Base-by-base conservation (phyloP, 2,113 vertebrate genomes). In the Bubo blakistoni region DNA sequence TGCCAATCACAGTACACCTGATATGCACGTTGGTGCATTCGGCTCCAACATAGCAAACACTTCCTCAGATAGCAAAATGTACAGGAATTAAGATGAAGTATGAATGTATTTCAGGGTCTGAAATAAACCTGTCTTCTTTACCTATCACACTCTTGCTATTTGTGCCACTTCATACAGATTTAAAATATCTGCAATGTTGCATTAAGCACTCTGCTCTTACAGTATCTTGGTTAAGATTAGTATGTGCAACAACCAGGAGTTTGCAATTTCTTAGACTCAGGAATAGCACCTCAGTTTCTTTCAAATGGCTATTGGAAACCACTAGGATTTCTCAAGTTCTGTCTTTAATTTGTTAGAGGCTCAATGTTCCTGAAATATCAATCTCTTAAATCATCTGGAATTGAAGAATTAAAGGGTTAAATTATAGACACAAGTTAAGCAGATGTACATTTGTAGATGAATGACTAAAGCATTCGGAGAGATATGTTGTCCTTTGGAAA, bases 1-100 rank as follows among this genome's bases (percentile, higher is more conserved):
- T 34, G 17, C 13, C 40, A 78, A 32, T 58, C 32, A 61, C 49
- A 65, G 36, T 2, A n/a, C 14, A 69, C 25, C 62, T 5, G 1
- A 38, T 12, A 12, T 0, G 4, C 26, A 40, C 29, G 2, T 79
- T 42, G 36, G 34, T 9, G 2, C 5, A 4, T 67, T 77, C 8
- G 5, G 26, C 52, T 80, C 30, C 44, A 89, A 40, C 13, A 19
- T 2, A 74, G 38, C 47, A 91, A 88, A 83, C 4, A 7, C 10
- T 42, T 82, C 63, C 46, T 46, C 58, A 30, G 47, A 14, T 3
- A 86, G 76, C 26, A 88, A 81, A 86, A 63, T 0, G 0, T 7
- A 21, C 13, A 86, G 72, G 26, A 88, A 84, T 67, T 46, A 27
- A n/a, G 24, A 21, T 27, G 42, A 54, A 71, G 19, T 3, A 38